These are phyloP conservation scores for Drosophila nikananu DNA, from an alignment of 1,140 invertebrate genomes.

Conservation along the genomic window DNA sequence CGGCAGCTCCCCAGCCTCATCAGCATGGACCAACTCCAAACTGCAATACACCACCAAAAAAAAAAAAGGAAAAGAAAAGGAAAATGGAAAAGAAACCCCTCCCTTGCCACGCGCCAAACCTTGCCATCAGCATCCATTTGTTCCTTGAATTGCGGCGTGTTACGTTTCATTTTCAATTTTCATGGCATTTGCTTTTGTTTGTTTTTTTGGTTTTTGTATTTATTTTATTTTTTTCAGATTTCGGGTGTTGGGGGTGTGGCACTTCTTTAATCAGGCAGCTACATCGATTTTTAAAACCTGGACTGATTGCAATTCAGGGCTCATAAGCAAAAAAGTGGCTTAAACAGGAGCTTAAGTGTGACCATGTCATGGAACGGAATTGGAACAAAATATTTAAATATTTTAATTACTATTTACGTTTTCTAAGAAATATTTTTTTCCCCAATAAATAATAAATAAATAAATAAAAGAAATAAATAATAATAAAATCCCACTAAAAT, in stretches of 20 bases:
- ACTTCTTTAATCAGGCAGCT: conserved; percentile 24
- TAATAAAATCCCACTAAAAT: not conserved
- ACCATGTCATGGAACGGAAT: not conserved
- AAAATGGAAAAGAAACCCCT: not conserved
- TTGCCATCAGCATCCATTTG: conserved; percentile 60
- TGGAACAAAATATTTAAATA: not conserved
- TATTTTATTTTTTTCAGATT: not conserved
- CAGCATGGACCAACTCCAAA: conserved; percentile 12
- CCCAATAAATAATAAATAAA: not conserved
- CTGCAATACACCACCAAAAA: not conserved
- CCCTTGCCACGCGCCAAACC: not conserved
- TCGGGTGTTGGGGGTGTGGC: not conserved
- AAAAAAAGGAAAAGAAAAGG: not conserved
- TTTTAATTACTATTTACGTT: no score
- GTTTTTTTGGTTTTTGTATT: not conserved
- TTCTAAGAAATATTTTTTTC: not conserved
- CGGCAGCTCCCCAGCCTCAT: conserved; percentile 35
- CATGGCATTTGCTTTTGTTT: conserved; percentile 63
- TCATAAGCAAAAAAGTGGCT: not conserved
- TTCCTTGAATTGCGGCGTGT: conserved; percentile 71
- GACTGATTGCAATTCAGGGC: not conserved
- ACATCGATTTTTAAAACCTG: conserved; percentile 11
- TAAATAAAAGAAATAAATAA: no score
- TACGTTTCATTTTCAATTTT: conserved; percentile 81
- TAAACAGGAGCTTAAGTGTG: not conserved